Evolutionary conservation across 2,888 invertebrate species (phyloP), one percentile per base, ranked within the genome.

Genomic region (Drosophila setosimentum): DNA sequence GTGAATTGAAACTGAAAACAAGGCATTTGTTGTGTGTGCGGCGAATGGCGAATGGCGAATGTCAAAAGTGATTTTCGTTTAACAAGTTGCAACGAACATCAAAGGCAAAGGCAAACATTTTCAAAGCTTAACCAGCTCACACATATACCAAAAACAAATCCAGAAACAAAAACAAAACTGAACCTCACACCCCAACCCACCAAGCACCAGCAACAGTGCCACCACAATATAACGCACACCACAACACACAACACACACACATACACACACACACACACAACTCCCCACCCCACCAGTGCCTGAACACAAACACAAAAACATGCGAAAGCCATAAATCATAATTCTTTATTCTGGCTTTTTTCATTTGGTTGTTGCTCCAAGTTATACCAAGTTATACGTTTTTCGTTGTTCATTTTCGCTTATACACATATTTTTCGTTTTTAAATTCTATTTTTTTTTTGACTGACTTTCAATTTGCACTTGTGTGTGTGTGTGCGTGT

Each of bases 301-400:
- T 32, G 27, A 29, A 62, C 50, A 72, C 62, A 76, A 29, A 62
- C 50, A 72, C 62, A 76, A 68, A 71, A 90, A 80, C 87, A 87
- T 86, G 84, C 87, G 84, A 87, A 89, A 87, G 87, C 81, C 90
- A 87, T 87, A 87, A 87, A 87, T 87, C 87, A 87, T 87, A 87
- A 87, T 89, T 89, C 79, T 86, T 86, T 89, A 78, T 88, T 85
- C 89, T 90, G 76, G 68, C 71, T 72, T 69, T 85, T 87, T 79
- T 71, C 50, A 64, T 81, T 78, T 73, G 64, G 63, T 35, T 65
- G 58, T 70, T 76, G 71, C 77, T 72, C 65, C 64, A 68, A 76
- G 68, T 78, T 77, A 51, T 72, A 69, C 65, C 45, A 40, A 45
- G 62, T 76, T 76, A 70, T 70, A 62, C 65, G 65, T 62, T 57